phyloP scores from a whole-genome alignment of 2,888 invertebrate genomes.

The Drosophila mimica region DNA sequence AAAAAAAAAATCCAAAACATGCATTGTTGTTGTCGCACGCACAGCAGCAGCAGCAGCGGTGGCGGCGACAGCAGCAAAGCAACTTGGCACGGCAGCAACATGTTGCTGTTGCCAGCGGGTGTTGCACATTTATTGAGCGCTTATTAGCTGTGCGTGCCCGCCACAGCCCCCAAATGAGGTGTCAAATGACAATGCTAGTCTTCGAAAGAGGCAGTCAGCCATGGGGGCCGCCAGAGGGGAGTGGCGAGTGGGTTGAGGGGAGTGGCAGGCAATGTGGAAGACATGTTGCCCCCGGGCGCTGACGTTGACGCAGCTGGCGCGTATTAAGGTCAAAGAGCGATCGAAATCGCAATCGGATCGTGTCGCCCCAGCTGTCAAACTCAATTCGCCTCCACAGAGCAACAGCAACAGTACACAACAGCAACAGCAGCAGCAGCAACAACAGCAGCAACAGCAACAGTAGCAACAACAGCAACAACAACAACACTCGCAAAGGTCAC shows the following conservation, averaged over 20 bases:
- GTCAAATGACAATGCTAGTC: slow-evolving; percentile 81
- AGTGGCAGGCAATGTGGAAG: slow-evolving; percentile 10
- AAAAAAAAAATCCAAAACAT: slow-evolving; percentile 22
- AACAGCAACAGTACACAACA: slow-evolving; percentile 34
- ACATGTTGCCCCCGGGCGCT: slow-evolving; percentile 36
- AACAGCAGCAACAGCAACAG: slow-evolving; percentile 17
- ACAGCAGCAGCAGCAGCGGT: slow-evolving; percentile 35
- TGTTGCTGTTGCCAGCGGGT: slow-evolving; percentile 79
- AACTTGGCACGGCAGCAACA: slow-evolving; percentile 49
- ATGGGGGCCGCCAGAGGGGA: not conserved
- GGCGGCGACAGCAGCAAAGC: slow-evolving; percentile 1
- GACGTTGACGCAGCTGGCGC: slow-evolving; percentile 73
- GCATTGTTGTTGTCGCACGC: slow-evolving; percentile 66
- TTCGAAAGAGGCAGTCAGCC: not conserved
- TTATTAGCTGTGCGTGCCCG: slow-evolving; percentile 77
- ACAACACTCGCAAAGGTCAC: slow-evolving; percentile 72
- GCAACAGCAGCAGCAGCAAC: slow-evolving; percentile 32
- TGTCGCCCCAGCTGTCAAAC: slow-evolving; percentile 80
- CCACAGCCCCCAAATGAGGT: slow-evolving; percentile 81
- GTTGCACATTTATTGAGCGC: slow-evolving; percentile 83
- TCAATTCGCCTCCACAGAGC: slow-evolving; percentile 73
- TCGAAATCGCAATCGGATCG: slow-evolving; percentile 75
- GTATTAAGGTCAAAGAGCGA: slow-evolving; percentile 81
- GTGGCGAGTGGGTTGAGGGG: not conserved
- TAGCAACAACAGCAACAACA: slow-evolving; percentile 30